Evolutionary conservation across 2,888 invertebrate genomes (phyloP).

Genomic region (Limnephilus auricula): DNA sequence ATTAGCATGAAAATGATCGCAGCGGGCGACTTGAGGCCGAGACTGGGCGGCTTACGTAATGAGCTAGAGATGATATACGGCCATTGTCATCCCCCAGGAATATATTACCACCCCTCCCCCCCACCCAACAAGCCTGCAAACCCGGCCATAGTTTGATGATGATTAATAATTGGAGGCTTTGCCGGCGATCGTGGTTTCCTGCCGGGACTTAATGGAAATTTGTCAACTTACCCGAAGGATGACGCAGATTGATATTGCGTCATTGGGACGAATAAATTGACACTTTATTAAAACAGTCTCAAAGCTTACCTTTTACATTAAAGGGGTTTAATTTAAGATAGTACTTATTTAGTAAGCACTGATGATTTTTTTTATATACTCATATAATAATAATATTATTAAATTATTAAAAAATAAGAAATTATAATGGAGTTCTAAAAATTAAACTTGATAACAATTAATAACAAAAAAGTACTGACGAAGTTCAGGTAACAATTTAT

Average conservation of each 20-base stretch:
- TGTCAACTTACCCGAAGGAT: constrained; percentile 45
- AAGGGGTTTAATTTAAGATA: background rate
- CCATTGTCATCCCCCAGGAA: constrained; percentile 54
- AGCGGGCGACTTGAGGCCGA: constrained; percentile 63
- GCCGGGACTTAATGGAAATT: constrained; percentile 49
- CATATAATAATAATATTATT: too few relatives aligned
- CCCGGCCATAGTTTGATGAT: constrained; percentile 67
- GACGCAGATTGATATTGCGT: constrained; percentile 40
- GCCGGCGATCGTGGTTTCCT: constrained; percentile 42
- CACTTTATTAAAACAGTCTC: constrained; percentile 24
- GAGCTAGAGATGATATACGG: constrained; percentile 66
- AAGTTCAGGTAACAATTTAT: too few relatives aligned
- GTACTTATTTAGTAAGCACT: background rate
- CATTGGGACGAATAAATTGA: constrained; percentile 34
- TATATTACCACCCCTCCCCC: constrained; percentile 67
- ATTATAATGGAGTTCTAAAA: too few relatives aligned
- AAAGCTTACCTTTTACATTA: background rate
- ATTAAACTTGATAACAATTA: too few relatives aligned
- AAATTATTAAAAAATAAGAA: too few relatives aligned
- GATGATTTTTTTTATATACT: too few relatives aligned
- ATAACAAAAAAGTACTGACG: too few relatives aligned
- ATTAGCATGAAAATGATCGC: constrained; percentile 67
- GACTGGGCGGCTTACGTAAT: constrained; percentile 66
- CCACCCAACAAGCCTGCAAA: background rate
- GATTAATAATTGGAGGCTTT: constrained; percentile 56